Conservation (phyloP, 1,140 invertebrate genomes). For the Platyura marginata region DNA sequence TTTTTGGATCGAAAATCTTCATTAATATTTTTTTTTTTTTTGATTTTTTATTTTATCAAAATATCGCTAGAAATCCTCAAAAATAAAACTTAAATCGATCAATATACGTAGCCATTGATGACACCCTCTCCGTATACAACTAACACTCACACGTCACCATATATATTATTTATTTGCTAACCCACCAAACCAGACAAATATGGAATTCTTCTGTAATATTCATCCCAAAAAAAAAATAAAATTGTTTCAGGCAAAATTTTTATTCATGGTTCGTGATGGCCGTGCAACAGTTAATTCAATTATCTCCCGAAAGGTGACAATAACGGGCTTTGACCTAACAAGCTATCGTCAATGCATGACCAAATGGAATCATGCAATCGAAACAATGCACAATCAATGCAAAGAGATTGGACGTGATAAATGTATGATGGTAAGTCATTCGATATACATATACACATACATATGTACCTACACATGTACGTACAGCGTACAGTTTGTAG, state of each 20-base stretch:
- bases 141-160: no score
- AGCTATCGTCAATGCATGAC: constrained; percentile 84
- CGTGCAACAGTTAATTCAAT: constrained; percentile 96
- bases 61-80: no score
- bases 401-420: constrained; percentile 59
- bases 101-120: no score
- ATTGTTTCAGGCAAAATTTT: constrained; percentile 60
- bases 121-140: no score
- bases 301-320: constrained; percentile 92
- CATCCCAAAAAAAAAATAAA: no score
- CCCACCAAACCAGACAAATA: constrained; percentile 7
- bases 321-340: constrained; percentile 90
- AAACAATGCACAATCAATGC: constrained; percentile 89
- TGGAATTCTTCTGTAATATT: constrained; percentile 35
- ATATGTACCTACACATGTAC: no score
- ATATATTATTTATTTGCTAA: not conserved
- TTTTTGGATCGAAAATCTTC: no score
- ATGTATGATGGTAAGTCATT: constrained; percentile 56
- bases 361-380: constrained; percentile 93
- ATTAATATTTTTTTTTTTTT: no score
- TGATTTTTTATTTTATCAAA: no score
- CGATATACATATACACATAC: no score
- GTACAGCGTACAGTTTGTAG: no score
- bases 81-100: no score
- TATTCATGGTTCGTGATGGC: constrained; percentile 96